Evolutionary conservation across 2,797 vertebrate species (phyloP), one percentile per base, ranked within the genome.

Genomic region (Gymnoscopelus microlampas): DNA sequence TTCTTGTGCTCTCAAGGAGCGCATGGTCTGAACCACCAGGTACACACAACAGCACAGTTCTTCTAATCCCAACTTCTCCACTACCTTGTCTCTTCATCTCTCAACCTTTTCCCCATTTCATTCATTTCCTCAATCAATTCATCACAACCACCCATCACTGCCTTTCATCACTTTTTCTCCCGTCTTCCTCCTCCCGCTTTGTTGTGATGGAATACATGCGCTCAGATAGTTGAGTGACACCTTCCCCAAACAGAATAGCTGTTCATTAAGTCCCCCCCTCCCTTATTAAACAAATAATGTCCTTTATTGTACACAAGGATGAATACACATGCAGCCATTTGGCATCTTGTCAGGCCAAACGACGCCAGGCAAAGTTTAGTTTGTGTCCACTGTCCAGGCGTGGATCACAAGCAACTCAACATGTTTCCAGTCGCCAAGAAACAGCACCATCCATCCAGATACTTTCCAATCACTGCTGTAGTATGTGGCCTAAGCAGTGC

Each of bases 321-420:
- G 15, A 5, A 48, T 53, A 47, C 39, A 19, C 51, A 68, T n/a
- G 51, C 14, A 62, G 14, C 12, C 13, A 47, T 73, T 62, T 81
- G 64, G 74, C 66, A 60, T 60, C 47, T 60, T 67, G 68, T 69
- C 68, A 79, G 69, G 26, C 54, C 51, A 76, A 82, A 81, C 73
- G 81, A 44, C 23, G 35, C 29, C 35, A 53, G 6, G 14, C n/a
- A 1, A 61, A 51, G 57, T 65, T 63, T 48, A 48, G 60, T 51
- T 63, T 48, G 11, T n/a, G 39, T 58, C 8, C 9, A 44, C 39
- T 44, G 8, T 9, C 7, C 13, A 32, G 23, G 24, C 26, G 19
- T 49, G 44, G 53, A 7, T 24, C 5, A n/a, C 15, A 62, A 50
- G 60, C 44, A 62, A 23, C 15, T 9, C 5, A 57, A 26, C 12